These are phyloP conservation scores for Clivina fossor DNA, from an alignment of 2,888 invertebrate genomes.

Conservation along the genomic window DNA sequence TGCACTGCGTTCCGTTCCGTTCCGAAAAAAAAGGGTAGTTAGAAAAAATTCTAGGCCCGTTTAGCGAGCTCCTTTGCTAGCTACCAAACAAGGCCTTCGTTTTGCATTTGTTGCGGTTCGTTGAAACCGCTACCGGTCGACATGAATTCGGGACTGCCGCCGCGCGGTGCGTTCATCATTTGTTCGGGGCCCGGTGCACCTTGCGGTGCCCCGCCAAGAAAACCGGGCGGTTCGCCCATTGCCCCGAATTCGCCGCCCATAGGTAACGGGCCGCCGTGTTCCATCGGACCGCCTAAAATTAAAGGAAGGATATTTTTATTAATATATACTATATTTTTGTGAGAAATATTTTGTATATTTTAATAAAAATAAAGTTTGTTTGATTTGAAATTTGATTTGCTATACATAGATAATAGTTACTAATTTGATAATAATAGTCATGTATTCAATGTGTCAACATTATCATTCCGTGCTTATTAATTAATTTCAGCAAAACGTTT, in stretches of 20 bases:
- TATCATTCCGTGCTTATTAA: no score
- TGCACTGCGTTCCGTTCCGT: no score
- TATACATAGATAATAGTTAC: no score
- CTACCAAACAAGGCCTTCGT: conserved; percentile 76
- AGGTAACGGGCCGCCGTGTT: conserved; percentile 60
- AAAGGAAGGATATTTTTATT: no score
- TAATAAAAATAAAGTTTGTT: no score
- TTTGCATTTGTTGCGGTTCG: conserved; percentile 71
- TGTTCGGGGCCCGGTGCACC: conserved; percentile 64
- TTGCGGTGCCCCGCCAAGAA: conserved; percentile 52
- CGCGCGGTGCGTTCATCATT: conserved; percentile 67
- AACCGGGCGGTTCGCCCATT: conserved; percentile 63
- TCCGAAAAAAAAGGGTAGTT: no score
- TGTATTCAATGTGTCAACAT: no score
- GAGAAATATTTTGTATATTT: no score
- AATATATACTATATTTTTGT: no score
- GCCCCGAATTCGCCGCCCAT: conserved; percentile 80
- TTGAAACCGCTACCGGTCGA: conserved; percentile 64
- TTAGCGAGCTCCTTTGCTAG: conserved; percentile 56
- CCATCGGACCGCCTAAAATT: conserved; percentile 70
- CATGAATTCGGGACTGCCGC: conserved; percentile 76
- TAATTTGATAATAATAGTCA: no score
- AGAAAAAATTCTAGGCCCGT: conserved; percentile 53
- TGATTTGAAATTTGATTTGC: no score
- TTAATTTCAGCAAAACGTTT: no score